These are phyloP conservation scores for Ctenomys sociabilis DNA, from an alignment of 2,113 vertebrate genomes.

Conservation along the genomic window DNA sequence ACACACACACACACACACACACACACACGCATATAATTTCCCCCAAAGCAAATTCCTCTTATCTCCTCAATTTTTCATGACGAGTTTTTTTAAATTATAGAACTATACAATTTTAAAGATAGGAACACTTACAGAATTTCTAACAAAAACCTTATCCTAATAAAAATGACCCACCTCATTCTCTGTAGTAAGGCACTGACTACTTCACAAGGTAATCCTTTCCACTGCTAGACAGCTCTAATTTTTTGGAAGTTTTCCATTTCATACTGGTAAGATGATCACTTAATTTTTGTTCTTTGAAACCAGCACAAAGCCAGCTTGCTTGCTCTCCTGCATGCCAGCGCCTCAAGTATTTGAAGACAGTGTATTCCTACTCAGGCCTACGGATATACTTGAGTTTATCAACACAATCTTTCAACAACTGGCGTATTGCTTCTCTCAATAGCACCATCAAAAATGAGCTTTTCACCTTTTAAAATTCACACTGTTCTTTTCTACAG, in stretches of 20 bases:
- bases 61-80: slow-evolving; percentile 63
- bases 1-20: neutral
- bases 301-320: neutral
- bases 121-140: slow-evolving; percentile 30
- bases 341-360: neutral
- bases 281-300: neutral
- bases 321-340: neutral
- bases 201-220: neutral
- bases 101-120: slow-evolving; percentile 58
- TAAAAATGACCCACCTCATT: neutral
- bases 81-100: slow-evolving; percentile 61
- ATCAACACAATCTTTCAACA: neutral
- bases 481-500: neutral
- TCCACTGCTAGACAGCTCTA: neutral
- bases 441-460: neutral
- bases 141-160: slow-evolving; percentile 9
- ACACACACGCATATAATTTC: neutral
- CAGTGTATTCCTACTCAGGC: neutral
- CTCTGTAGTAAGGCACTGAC: neutral
- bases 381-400: neutral
- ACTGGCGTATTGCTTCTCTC: slow-evolving; percentile 25
- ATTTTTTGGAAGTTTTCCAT: neutral
- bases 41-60: slow-evolving; percentile 62
- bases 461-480: neutral
- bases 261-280: neutral